A percentile compares a stretch with the other conserved stretches of the same genome.
These are phyloP conservation scores for Neoaliturus tenellus DNA, from an alignment of 2,888 invertebrate genomes.

Conservation along the genomic window DNA sequence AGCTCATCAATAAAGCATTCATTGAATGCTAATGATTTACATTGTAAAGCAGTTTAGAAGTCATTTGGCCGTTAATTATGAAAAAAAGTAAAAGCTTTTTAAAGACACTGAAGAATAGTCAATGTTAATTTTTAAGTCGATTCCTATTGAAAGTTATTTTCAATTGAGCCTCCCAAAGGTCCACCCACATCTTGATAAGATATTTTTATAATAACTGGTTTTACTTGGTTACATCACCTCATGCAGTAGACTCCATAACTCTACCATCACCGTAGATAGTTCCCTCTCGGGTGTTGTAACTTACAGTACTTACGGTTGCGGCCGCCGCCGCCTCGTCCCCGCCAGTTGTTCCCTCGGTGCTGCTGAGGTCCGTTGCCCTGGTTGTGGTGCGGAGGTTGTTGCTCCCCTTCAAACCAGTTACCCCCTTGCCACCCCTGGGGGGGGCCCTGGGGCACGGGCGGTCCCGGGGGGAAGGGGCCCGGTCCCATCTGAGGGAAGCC, in stretches of 20 bases:
- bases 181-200: too few species aligned
- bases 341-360: conserved; percentile 40
- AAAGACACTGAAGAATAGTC: not conserved
- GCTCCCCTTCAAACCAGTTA: conserved; percentile 71
- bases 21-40: too few species aligned
- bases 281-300: conserved; percentile 26
- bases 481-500: conserved; percentile 50
- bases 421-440: conserved; percentile 21
- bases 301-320: conserved; percentile 53
- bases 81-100: not conserved
- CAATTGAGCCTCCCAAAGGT: too few species aligned
- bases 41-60: too few species aligned
- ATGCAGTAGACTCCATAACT: not conserved
- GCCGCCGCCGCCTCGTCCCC: conserved; percentile 39
- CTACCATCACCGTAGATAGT: conserved; percentile 26
- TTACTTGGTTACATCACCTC: too few species aligned
- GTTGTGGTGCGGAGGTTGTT: conserved; percentile 73
- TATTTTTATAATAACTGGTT: too few species aligned
- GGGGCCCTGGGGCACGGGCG: conserved; percentile 64
- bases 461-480: conserved; percentile 70
- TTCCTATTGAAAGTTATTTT: too few species aligned
- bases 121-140: too few species aligned
- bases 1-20: too few species aligned
- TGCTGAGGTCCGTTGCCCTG: conserved; percentile 6
- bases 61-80: too few species aligned